These are phyloP conservation scores for Ceratina australensis DNA, from an alignment of 1,140 invertebrate species.

Conservation along the genomic window DNA sequence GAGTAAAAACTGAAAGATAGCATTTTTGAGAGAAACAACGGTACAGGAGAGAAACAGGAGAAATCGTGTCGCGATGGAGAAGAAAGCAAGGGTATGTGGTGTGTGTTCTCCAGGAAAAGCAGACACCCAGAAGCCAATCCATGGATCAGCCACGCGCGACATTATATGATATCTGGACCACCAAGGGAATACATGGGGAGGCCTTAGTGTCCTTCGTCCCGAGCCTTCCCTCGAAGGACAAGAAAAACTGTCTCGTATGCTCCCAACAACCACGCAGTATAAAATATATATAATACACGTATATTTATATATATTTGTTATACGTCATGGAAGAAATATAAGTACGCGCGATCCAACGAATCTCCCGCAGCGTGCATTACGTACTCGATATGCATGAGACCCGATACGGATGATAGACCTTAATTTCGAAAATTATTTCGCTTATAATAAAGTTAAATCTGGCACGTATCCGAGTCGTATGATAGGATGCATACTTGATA, in stretches of 20 bases:
- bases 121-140: constrained; percentile 58
- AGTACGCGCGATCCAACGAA: constrained; percentile 2
- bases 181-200: constrained; percentile 43
- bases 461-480: too few relatives aligned
- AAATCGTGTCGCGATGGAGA: neutral
- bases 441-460: neutral
- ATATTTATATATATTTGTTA: neutral
- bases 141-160: constrained; percentile 53
- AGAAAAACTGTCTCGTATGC: constrained; percentile 47
- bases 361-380: too few relatives aligned
- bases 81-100: constrained; percentile 22
- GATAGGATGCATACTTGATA: too few relatives aligned
- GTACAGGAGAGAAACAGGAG: neutral
- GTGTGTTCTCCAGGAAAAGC: constrained; percentile 44
- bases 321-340: constrained; percentile 16
- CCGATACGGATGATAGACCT: too few relatives aligned
- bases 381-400: neutral
- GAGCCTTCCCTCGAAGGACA: constrained; percentile 43
- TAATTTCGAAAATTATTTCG: neutral
- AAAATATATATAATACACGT: constrained; percentile 12
- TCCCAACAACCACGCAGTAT: constrained; percentile 44
- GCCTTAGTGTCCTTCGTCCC: constrained; percentile 42
- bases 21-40: neutral
- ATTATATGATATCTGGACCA: constrained; percentile 49
- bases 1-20: too few relatives aligned